Base-by-base conservation (phyloP, 2,113 vertebrate species). In the Gallinago undulata region DNA sequence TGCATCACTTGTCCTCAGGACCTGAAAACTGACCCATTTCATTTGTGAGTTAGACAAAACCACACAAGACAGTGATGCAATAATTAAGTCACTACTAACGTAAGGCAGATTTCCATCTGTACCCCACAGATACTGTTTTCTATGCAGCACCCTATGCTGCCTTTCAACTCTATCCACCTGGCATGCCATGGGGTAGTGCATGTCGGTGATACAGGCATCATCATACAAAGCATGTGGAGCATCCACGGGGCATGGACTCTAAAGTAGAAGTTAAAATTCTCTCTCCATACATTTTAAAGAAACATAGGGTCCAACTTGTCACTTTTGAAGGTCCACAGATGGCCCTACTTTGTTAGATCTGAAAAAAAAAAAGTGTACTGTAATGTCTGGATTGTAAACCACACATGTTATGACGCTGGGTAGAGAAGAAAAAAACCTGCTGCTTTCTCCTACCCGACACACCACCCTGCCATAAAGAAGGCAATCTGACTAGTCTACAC, bases 121-220 rank as follows among this genome's bases (percentile, higher is more conserved):
- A 91, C 25, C n/a, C 25, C 25, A 70, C 76, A 77, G 31, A 51
- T 23, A 24, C 13, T 51, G 33, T 50, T 74, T 78, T 59, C 64
- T 60, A 0, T 12, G 15, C 23, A 81, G 68, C 31, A 56, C 22
- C 5, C 12, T 30, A 47, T 0, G 0, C 18, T 84, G 66, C 13
- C 35, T 91, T 89, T 63, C 56, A 64, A 6, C 19, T 78, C 23
- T 70, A 39, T 8, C 59, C 37, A 43, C 19, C n/a, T 45, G 10
- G 22, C 3, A 23, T 24, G 13, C 25, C 28, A 47, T 7, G 12
- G 25, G 23, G 6, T 24, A 48, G 28, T 27, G 18, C 76, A 79
- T 86, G 28, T 30, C 1, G 1, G 33, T 16, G 28, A 63, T 0
- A 43, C 9, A 45, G 43, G n/a, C 48, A 31, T 18, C 41, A 68